phyloP scores from a whole-genome alignment of 2,113 vertebrate species.

The Sterrhoptilus dennistouni region DNA sequence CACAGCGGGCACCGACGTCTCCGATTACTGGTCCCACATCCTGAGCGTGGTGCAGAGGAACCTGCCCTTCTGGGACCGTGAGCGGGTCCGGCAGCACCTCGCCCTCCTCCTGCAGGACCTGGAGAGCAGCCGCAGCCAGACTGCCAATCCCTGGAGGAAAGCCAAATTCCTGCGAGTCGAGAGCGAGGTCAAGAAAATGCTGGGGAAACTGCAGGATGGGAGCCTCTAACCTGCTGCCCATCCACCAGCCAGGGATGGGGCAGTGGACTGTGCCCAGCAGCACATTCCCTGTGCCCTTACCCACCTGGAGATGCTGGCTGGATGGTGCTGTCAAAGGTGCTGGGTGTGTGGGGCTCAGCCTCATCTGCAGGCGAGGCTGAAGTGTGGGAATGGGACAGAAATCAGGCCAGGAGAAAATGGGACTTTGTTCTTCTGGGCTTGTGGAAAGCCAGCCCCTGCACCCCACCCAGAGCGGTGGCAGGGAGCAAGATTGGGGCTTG shows the following conservation, averaged over 20 bases:
- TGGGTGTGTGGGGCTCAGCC: not conserved
- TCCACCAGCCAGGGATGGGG: not conserved
- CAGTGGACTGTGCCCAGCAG: not conserved
- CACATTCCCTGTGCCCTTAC: accelerated
- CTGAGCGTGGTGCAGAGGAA: slow-evolving; percentile 85
- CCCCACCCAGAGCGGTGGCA: not conserved
- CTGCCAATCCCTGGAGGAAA: slow-evolving; percentile 86
- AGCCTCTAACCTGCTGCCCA: not conserved
- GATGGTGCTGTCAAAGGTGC: not conserved
- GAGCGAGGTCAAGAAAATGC: slow-evolving; percentile 79
- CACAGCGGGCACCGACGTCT: slow-evolving; percentile 85
- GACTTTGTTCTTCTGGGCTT: not conserved
- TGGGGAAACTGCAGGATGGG: slow-evolving; percentile 57
- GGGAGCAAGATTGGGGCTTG: not conserved
- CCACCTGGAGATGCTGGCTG: not conserved
- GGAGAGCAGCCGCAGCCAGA: slow-evolving; percentile 85
- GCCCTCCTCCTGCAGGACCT: slow-evolving; percentile 86
- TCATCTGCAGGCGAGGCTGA: not conserved
- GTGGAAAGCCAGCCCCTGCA: not conserved
- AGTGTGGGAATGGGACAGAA: not conserved
- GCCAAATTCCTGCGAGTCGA: slow-evolving; percentile 87
- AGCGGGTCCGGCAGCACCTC: slow-evolving; percentile 83
- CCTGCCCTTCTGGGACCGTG: slow-evolving; percentile 83
- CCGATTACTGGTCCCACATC: slow-evolving; percentile 88
- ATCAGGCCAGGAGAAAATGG: not conserved